These are phyloP conservation scores for Hapalemur alaotrensis DNA, from an alignment of 2,797 vertebrate genomes.

Conservation along the genomic window DNA sequence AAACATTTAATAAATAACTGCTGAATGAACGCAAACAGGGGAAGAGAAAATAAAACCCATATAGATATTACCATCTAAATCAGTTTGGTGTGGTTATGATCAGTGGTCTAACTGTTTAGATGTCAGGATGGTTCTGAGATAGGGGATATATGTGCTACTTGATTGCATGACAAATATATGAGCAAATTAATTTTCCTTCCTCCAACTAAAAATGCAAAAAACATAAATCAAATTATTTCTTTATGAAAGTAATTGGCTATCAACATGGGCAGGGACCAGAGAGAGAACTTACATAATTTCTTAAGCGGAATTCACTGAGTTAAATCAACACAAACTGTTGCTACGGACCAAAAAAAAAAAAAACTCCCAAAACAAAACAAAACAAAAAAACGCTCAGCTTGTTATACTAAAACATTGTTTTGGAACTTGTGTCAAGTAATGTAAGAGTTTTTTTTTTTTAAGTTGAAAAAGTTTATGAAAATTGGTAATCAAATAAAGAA, in stretches of 20 bases:
- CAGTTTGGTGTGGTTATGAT: background rate
- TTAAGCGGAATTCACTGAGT: constrained; percentile 23
- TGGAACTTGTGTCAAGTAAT: background rate
- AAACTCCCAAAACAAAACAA: background rate
- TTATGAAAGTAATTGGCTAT: background rate
- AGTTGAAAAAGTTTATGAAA: constrained; percentile 38
- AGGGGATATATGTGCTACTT: background rate
- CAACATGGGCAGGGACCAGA: background rate
- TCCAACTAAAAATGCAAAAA: constrained; percentile 28
- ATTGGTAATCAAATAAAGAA: constrained; percentile 3
- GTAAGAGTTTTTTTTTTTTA: background rate
- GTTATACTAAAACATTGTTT: background rate
- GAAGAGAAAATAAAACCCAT: background rate
- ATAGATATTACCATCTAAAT: background rate
- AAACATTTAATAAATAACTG: background rate
- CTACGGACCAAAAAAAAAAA: background rate
- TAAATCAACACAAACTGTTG: constrained; percentile 37
- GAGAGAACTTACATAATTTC: constrained; percentile 1
- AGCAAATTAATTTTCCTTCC: background rate
- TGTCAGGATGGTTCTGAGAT: background rate
- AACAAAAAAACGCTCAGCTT: background rate
- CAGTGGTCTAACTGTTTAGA: background rate
- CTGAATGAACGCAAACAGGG: background rate
- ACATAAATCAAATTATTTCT: constrained; percentile 12
- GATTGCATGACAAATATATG: background rate